These are phyloP conservation scores for Cheumatopsyche charites DNA, from an alignment of 1,140 invertebrate genomes.

Conservation along the genomic window DNA sequence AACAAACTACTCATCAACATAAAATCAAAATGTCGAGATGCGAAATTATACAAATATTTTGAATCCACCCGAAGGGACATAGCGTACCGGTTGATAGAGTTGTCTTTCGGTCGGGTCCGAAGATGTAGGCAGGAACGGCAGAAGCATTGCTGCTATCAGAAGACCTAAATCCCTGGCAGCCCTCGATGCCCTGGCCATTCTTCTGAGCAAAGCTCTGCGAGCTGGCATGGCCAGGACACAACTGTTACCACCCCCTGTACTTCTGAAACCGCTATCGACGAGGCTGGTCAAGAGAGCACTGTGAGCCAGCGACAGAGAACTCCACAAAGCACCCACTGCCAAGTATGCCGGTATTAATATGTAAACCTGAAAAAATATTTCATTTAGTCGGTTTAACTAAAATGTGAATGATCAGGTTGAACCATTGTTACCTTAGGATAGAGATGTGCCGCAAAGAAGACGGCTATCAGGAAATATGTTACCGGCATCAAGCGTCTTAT, in stretches of 20 bases:
- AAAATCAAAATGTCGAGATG: background rate
- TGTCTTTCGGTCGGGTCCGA: constrained; percentile 54
- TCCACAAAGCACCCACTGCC: constrained; percentile 63
- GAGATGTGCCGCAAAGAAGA: constrained; percentile 63
- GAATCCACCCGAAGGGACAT: background rate
- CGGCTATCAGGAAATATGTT: constrained; percentile 56
- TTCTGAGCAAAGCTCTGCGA: constrained; percentile 55
- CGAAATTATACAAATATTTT: background rate
- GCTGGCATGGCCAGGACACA: constrained; percentile 57
- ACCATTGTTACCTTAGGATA: constrained; percentile 62
- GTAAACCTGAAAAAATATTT: constrained; percentile 51
- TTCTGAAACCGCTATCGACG: constrained; percentile 53
- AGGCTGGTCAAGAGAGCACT: constrained; percentile 63
- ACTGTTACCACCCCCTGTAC: constrained; percentile 58
- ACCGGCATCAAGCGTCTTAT: constrained; percentile 59
- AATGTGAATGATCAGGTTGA: background rate
- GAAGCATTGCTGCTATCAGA: constrained; percentile 56
- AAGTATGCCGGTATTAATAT: constrained; percentile 66
- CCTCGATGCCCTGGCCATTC: constrained; percentile 56
- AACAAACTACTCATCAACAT: background rate
- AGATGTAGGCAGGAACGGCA: constrained; percentile 55
- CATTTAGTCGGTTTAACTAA: background rate
- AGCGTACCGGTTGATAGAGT: constrained; percentile 14
- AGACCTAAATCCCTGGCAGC: constrained; percentile 67
- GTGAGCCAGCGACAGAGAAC: constrained; percentile 61